Conservation (phyloP, 2,888 invertebrate species). For the Eilema caniola region DNA sequence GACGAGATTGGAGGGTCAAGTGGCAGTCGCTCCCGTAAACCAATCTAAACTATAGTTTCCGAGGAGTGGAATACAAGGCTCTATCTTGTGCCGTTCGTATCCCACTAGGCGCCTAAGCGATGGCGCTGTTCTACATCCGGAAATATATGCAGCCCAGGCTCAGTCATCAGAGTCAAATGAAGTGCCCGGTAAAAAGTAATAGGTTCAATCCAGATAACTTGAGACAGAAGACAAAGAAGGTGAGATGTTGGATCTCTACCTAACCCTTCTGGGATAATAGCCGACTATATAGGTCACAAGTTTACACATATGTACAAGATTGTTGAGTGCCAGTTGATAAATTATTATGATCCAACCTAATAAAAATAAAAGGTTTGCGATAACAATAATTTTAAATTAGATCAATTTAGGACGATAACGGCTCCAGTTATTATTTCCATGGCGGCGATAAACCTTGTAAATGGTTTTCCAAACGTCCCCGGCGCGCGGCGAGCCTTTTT, state of each 20-base stretch:
- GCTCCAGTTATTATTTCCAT: constrained; percentile 86
- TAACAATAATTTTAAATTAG: constrained; percentile 86
- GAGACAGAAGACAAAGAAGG: neutral
- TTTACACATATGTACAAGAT: constrained; percentile 61
- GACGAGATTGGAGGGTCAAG: too few species aligned
- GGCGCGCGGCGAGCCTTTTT: constrained; percentile 81
- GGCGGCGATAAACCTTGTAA: constrained; percentile 85
- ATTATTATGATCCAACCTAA: constrained; percentile 77
- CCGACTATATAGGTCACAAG: neutral
- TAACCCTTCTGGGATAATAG: neutral
- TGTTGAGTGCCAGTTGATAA: constrained; percentile 63
- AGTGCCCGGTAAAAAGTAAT: neutral
- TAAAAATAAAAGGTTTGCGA: constrained; percentile 83
- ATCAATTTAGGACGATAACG: constrained; percentile 85
- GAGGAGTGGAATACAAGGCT: too few species aligned
- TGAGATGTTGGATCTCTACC: too few species aligned
- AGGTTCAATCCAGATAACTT: neutral
- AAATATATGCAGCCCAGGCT: too few species aligned
- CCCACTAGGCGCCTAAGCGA: too few species aligned
- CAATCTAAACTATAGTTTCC: too few species aligned
- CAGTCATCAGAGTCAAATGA: too few species aligned
- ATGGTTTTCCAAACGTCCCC: constrained; percentile 85
- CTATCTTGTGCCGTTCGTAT: too few species aligned
- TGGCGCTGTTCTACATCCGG: too few species aligned
- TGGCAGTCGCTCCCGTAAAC: too few species aligned